Percentiles rank a stretch among this genome's conserved stretches.
Conservation (phyloP, 2,797 vertebrate genomes). For the Pipistrellus kuhlii region DNA sequence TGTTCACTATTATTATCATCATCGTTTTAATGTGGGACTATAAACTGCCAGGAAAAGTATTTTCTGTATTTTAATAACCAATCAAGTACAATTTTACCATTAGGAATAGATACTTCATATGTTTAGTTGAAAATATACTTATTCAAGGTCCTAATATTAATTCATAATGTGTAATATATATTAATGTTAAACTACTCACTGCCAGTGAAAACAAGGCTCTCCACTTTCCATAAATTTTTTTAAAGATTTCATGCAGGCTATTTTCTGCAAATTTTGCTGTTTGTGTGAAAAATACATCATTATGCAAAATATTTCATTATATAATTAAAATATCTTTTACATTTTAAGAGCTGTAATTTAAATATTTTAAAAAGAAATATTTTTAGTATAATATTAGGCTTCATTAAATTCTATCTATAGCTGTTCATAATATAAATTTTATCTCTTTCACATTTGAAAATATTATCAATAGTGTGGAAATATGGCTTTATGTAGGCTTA, state of each 20-base stretch:
- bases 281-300: slow-evolving; percentile 39
- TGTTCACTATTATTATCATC: neutral
- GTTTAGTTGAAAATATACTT: slow-evolving; percentile 13
- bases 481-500: slow-evolving; percentile 51
- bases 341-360: slow-evolving; percentile 59
- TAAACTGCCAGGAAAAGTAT: neutral
- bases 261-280: neutral
- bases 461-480: slow-evolving; percentile 46
- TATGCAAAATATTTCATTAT: slow-evolving; percentile 55
- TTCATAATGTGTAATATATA: neutral
- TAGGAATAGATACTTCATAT: slow-evolving; percentile 20
- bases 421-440: slow-evolving; percentile 55
- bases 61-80: neutral
- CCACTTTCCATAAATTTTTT: neutral
- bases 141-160: slow-evolving; percentile 27
- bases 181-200: neutral
- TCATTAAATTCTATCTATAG: slow-evolving; percentile 49
- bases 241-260: neutral
- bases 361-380: slow-evolving; percentile 55
- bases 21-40: neutral
- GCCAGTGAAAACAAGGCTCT: neutral
- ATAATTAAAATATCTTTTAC: slow-evolving; percentile 37
- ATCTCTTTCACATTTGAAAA: slow-evolving; percentile 55
- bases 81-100: neutral
- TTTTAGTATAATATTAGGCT: slow-evolving; percentile 30